Conservation (phyloP, 2,888 invertebrate species). For the Ypsolopha scabrella region DNA sequence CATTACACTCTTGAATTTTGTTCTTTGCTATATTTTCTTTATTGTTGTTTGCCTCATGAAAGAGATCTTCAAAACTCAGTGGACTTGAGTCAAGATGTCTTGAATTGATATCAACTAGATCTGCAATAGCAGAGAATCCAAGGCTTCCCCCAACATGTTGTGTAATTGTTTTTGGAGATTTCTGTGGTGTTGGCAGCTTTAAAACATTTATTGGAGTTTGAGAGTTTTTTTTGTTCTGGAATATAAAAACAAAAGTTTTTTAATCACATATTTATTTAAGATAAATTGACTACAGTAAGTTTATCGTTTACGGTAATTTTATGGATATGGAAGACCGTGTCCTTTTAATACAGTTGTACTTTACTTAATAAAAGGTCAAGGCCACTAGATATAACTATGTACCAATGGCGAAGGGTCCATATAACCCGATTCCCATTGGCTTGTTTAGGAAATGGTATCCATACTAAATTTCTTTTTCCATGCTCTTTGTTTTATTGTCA, state of each 20-base stretch:
- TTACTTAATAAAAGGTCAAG: neutral
- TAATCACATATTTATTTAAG: too few species aligned
- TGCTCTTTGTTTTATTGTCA: too few species aligned
- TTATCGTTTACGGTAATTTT: neutral
- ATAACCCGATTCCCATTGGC: too few species aligned
- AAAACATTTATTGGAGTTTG: neutral
- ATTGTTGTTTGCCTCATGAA: slow-evolving; percentile 6
- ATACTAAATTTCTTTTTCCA: too few species aligned
- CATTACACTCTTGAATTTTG: slow-evolving; percentile 12
- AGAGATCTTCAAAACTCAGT: neutral
- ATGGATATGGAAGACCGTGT: neutral
- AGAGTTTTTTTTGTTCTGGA: neutral
- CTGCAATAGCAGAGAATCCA: neutral
- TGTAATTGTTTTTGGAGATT: neutral
- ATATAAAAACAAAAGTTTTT: neutral
- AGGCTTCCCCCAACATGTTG: neutral
- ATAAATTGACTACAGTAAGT: neutral
- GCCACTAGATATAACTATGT: neutral
- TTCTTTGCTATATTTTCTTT: slow-evolving; percentile 12
- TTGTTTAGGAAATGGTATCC: too few species aligned
- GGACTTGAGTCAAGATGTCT: neutral
- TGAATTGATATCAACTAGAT: neutral
- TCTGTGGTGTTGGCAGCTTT: neutral
- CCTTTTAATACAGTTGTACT: neutral
- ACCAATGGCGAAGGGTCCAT: too few species aligned